Base-by-base conservation (phyloP, 2,888 invertebrate species). In the Ormyrus thymus region DNA sequence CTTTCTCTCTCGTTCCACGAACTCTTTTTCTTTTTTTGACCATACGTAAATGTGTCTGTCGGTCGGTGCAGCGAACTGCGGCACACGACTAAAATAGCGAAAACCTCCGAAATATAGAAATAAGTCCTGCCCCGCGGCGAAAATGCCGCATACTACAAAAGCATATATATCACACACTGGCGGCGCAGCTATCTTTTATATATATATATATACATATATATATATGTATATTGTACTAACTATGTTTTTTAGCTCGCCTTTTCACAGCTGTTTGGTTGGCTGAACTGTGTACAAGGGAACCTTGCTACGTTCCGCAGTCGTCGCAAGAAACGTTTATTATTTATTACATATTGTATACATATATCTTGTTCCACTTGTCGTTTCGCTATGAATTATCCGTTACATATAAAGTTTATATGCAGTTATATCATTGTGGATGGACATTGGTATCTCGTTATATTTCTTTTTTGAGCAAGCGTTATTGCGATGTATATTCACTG, bases 261-360 rank as follows among this genome's bases (percentile, higher is more conserved):
- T 86, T 81, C 88, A 88, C 88, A 87, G 89, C 89, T 89, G 89
- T 89, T 88, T 89, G 88, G 88, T 90, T 90, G 89, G 89, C 90
- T 90, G 90, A 89, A 90, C 89, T 90, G 90, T 90, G 82, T 86
- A 90, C 87, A 90, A 90, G 89, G 90, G 90, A 90, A 90, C 90
- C 90, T 89, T 90, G 88, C 87, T 89, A 90, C 90, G 89, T 90
- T 90, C 90, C 90, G 85, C 90, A 90, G 89, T 90, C 89, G 86
- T 89, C 89, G 87, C 89, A 89, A 89, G 78, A 78, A 72, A 78
- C 61, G 65, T 75, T 77, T 74, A 76, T 77, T 71, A 76, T 56
- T 61, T 55, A 29, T 29, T 29, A 72, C 62, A 56, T 59, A 64
- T 61, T 64, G 45, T 70, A 46, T 58, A 61, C 51, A 15, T 68